A percentile compares a stretch with the other conserved stretches of the same genome.
Evolutionary conservation across 2,113 vertebrate species (phyloP).

Genomic region (Aviceda subcristata): DNA sequence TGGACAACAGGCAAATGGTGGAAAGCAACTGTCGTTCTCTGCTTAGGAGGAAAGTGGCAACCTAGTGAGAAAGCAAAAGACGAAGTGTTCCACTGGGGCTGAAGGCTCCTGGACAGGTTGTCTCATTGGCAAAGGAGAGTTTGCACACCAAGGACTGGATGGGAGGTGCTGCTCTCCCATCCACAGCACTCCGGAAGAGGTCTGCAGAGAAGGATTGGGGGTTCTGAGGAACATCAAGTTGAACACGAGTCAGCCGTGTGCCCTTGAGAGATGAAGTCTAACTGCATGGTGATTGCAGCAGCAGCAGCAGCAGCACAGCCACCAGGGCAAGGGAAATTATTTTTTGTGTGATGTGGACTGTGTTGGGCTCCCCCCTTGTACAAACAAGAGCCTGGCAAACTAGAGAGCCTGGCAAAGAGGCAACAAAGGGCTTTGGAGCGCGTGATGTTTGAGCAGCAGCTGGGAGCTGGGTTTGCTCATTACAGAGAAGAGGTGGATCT

Average conservation of each 20-base stretch:
- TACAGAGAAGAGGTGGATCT: neutral
- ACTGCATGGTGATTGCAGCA: neutral
- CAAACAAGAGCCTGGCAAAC: neutral
- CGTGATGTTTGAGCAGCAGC: fast-evolving
- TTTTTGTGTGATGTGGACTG: neutral
- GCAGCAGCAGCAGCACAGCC: neutral
- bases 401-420: neutral
- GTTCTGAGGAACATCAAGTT: neutral
- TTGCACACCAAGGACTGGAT: neutral
- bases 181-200: neutral
- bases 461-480: neutral
- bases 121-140: neutral
- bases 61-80: neutral
- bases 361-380: neutral
- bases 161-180: neutral
- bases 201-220: neutral
- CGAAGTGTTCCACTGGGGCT: neutral
- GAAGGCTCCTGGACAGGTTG: neutral
- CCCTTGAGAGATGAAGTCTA: neutral
- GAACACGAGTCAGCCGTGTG: neutral
- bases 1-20: neutral
- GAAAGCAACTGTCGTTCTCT: neutral
- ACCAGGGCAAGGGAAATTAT: neutral
- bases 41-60: neutral
- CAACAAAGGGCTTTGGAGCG: neutral